These are phyloP conservation scores for Gerris buenoi DNA, from an alignment of 1,140 invertebrate genomes.

Conservation along the genomic window DNA sequence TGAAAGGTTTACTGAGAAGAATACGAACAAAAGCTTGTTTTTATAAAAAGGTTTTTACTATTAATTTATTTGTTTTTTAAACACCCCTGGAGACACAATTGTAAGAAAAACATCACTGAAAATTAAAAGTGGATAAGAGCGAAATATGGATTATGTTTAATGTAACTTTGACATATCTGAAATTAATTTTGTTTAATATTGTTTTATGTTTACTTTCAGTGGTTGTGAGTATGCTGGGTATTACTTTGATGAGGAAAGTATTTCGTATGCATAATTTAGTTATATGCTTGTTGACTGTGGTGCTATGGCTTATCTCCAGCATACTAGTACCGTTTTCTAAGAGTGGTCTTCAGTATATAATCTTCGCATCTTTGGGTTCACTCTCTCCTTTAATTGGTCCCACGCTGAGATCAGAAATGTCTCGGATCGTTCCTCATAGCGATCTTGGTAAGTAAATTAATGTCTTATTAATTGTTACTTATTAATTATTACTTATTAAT, in stretches of 20 bases:
- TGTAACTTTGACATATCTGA: no score
- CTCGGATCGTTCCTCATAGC: background rate
- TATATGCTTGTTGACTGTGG: background rate
- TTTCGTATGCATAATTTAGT: slow-evolving; percentile 21
- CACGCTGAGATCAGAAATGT: background rate
- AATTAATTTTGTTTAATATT: no score
- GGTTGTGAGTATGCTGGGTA: slow-evolving; percentile 26
- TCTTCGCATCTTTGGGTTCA: background rate
- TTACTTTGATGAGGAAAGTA: slow-evolving; percentile 22
- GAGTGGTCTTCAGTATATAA: background rate
- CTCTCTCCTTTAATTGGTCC: background rate
- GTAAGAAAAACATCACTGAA: no score
- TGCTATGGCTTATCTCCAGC: slow-evolving; percentile 1
- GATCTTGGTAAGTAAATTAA: background rate
- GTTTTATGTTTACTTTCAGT: slow-evolving; percentile 32
- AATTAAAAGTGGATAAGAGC: no score
- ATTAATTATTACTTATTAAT: no score
- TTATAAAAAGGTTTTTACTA: no score
- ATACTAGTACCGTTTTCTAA: slow-evolving; percentile 4
- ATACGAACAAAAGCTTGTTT: no score
- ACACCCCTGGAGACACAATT: no score
- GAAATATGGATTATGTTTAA: no score
- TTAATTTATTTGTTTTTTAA: no score
- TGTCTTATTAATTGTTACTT: background rate
- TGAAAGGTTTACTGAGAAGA: no score